Base-by-base conservation (phyloP, 2,797 vertebrate genomes). In the Bovichtus variegatus region DNA sequence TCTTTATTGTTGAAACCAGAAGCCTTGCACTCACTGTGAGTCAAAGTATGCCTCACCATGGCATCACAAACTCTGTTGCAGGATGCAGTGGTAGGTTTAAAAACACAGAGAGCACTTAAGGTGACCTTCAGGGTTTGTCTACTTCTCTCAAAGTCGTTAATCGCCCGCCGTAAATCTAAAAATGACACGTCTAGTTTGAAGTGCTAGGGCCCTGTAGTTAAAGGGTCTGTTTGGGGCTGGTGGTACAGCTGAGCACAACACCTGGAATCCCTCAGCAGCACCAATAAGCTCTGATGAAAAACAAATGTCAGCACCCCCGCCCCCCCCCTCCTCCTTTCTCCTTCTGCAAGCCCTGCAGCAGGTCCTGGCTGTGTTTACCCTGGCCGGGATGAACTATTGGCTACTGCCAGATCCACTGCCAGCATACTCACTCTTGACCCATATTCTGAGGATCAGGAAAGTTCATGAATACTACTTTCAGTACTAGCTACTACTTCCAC, bases 221-320 rank as follows among this genome's bases (percentile, higher is more conserved):
- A 86, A 86, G 73, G 76, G 83, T 74, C 51, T 18, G 76, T 71
- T 74, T 55, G 85, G 77, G 77, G 62, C 79, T 78, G 68, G 82
- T 54, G 67, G 78, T 86, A 29, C 83, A 93, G 89, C 87, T 90
- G 87, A 91, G 82, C 70, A 75, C 59, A 89, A 93, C 94, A 95
- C 92, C 93, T 94, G 93, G 93, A 93, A 90, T 88, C 91, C 85
- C 88, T 94, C 93, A 93, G 83, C 84, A 70, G 84, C 81, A 85
- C 87, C 86, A 87, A 70, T 80, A 86, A 87, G 90, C 76, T 47
- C 87, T 91, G 90, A 92, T 90, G 88, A 93, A 94, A 94, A 95
- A 93, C 93, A 94, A 93, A 92, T 94, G 88, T 93, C 92, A 85
- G 83, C 82, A 13, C 27, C 53, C 9, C 38, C 53, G 51, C 27